Evolutionary conservation across 2,797 vertebrate species (phyloP), one percentile per base, ranked within the genome.

Genomic region (Mastacembelus armatus): DNA sequence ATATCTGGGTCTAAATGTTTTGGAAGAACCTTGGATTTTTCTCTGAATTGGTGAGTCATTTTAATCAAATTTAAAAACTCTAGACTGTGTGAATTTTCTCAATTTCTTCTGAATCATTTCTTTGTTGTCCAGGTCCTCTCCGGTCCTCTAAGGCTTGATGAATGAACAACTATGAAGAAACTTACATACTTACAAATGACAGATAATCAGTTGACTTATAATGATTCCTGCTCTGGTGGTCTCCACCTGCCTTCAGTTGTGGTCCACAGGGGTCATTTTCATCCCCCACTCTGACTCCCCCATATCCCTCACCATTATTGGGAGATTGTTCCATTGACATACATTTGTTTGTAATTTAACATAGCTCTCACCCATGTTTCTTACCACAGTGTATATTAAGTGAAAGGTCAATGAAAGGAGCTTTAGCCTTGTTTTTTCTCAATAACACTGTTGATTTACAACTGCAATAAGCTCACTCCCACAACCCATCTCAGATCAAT

Each of bases 401-500:
- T 39, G 11, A 81, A 68, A 38, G 65, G 49, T 84, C 80, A 74
- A 52, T 47, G 42, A 18, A 9, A 72, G 54, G 29, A 71, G 66
- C 54, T 50, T 74, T 26, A 22, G n/a, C 22, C 44, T 48, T 36
- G 36, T 7, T 61, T 66, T 74, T 55, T 14, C 52, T 51, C 38
- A 43, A 16, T 39, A 22, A 49, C 11, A 5, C 10, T 52, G 44
- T 54, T 71, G 78, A 82, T 85, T 87, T 85, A 83, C 67, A 66
- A 39, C 42, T 12, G 57, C 78, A 81, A 74, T 85, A 75, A 77
- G 42, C 59, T 59, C 3, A 12, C 54, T 55, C 38, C 29, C 48
- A 33, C 16, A 27, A 39, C 32, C 5, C 9, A 16, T 14, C 47
- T 33, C 35, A 16, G 63, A 79, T 85, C 82, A 8, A 86, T 84